Percentiles rank a stretch among this genome's conserved stretches.
These are phyloP conservation scores for Etheostoma perlongum DNA, from an alignment of 2,797 vertebrate species.

Conservation along the genomic window DNA sequence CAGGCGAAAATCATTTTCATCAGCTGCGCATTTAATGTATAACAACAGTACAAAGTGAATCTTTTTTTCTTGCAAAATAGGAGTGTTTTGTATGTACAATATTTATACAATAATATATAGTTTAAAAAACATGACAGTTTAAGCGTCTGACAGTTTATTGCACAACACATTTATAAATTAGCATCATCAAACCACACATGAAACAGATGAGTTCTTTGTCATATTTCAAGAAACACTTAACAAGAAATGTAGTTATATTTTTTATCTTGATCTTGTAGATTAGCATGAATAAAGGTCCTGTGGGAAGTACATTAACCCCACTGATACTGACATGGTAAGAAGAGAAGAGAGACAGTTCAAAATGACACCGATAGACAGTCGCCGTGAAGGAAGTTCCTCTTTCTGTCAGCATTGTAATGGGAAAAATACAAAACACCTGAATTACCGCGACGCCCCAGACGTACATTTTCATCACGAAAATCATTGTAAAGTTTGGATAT, in stretches of 20 bases:
- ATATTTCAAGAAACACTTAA: slow-evolving; percentile 69
- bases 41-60: slow-evolving; percentile 99
- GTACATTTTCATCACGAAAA: slow-evolving; percentile 33
- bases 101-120: slow-evolving; percentile 97
- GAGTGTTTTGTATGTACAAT: slow-evolving; percentile 98
- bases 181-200: slow-evolving; percentile 85
- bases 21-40: slow-evolving; percentile 97
- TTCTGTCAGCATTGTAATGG: slow-evolving; percentile 27
- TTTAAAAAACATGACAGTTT: slow-evolving; percentile 85
- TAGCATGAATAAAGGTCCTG: slow-evolving; percentile 67
- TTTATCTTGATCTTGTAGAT: slow-evolving; percentile 49
- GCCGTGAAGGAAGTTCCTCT: too few relatives aligned
- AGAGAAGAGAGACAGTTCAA: slow-evolving; percentile 19
- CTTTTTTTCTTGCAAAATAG: slow-evolving; percentile 98
- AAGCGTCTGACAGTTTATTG: slow-evolving; percentile 91
- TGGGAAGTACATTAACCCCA: slow-evolving; percentile 50
- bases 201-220: slow-evolving; percentile 67
- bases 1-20: slow-evolving; percentile 78
- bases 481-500: slow-evolving; percentile 64
- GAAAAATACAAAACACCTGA: slow-evolving; percentile 46
- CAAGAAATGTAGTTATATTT: slow-evolving; percentile 59
- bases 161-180: slow-evolving; percentile 95
- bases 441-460: slow-evolving; percentile 28
- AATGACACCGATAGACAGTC: too few relatives aligned
- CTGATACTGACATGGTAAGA: slow-evolving; percentile 56